Percentiles rank a stretch among this genome's conserved stretches.
phyloP scores from a whole-genome alignment of 2,797 vertebrate species.

The Leucoraja ocellata region DNA sequence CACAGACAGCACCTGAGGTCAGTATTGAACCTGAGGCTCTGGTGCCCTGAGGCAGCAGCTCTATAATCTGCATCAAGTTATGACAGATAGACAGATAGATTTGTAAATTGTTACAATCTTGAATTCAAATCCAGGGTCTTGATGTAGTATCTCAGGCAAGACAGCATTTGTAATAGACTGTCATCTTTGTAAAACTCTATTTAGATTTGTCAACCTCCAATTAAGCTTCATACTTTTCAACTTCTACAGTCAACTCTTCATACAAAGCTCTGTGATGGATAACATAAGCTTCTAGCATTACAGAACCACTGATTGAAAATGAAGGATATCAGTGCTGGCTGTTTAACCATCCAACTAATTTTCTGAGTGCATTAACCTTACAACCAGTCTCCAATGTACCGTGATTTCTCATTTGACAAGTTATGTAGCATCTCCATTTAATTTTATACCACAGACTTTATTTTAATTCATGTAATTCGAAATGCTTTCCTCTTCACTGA shows the following conservation, averaged over 20 bases:
- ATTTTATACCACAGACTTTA: background rate
- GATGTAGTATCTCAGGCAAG: background rate
- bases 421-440: background rate
- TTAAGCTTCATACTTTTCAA: background rate
- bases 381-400: background rate
- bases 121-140: background rate
- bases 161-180: background rate
- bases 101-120: background rate
- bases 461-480: background rate
- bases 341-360: background rate
- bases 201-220: constrained; percentile 1
- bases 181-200: background rate
- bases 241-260: background rate
- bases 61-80: background rate
- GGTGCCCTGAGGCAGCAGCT: too few relatives aligned
- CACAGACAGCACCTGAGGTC: too few relatives aligned
- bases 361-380: background rate
- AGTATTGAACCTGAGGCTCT: too few relatives aligned
- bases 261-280: background rate
- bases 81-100: background rate
- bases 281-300: background rate
- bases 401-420: background rate
- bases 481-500: background rate
- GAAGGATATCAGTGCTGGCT: background rate
- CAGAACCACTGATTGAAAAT: background rate